Conservation (phyloP, 2,888 invertebrate species). For the Amphiduros pacificus region DNA sequence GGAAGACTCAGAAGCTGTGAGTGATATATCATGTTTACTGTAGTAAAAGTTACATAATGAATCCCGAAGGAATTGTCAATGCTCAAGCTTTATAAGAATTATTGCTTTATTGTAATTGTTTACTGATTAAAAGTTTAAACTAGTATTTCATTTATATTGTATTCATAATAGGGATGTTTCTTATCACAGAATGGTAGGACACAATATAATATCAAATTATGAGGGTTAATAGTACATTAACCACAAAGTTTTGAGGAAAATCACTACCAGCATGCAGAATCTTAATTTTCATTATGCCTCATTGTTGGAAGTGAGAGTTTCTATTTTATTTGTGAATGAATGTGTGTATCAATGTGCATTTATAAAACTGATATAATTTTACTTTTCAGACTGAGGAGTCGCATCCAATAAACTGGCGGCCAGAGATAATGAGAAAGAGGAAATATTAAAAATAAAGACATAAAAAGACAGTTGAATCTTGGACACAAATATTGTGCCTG, state of each 20-base stretch:
- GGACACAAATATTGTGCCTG: too few species aligned
- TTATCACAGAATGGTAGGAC: too few species aligned
- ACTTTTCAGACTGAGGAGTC: constrained; percentile 80
- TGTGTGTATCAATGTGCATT: neutral
- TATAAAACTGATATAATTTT: constrained; percentile 14
- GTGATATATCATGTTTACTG: constrained; percentile 24
- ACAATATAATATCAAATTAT: too few species aligned
- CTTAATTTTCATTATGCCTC: too few species aligned
- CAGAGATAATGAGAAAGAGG: constrained; percentile 71
- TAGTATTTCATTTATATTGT: neutral
- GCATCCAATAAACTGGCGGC: constrained; percentile 96
- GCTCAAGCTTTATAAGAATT: neutral
- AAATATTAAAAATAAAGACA: constrained; percentile 17
- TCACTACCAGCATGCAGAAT: neutral
- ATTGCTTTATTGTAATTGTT: neutral
- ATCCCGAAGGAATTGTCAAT: too few species aligned
- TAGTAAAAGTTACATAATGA: too few species aligned
- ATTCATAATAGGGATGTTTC: too few species aligned
- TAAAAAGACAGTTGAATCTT: too few species aligned
- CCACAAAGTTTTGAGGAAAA: neutral
- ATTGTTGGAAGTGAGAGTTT: too few species aligned
- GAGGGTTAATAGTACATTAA: too few species aligned
- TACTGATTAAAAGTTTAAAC: neutral
- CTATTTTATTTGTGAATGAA: neutral
- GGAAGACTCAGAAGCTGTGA: constrained; percentile 87